Conservation (phyloP, 2,888 invertebrate genomes). For the Lysandra bellargus region DNA sequence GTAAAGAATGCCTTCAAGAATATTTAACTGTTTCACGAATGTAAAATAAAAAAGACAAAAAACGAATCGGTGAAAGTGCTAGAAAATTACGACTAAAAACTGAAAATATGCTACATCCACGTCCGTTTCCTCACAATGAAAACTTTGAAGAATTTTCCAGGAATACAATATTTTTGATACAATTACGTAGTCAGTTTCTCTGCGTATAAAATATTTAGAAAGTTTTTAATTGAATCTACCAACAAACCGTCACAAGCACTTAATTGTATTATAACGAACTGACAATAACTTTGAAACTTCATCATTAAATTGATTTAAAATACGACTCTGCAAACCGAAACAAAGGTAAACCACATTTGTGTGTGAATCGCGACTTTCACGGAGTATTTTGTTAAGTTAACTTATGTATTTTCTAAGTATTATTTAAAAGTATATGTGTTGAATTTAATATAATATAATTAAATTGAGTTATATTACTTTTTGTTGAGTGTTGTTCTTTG, state of each 20-base stretch:
- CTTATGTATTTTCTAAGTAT: neutral
- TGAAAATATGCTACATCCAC: neutral
- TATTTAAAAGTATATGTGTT: neutral
- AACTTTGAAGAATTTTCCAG: constrained; percentile 5
- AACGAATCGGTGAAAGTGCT: neutral
- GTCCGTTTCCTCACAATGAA: neutral
- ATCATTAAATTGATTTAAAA: constrained; percentile 60
- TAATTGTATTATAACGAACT: constrained; percentile 63
- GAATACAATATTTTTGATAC: constrained; percentile 25
- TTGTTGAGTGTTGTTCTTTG: neutral
- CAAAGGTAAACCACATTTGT: constrained; percentile 31
- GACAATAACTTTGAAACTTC: constrained; percentile 60
- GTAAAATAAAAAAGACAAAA: neutral
- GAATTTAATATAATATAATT: no score
- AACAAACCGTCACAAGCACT: constrained; percentile 58
- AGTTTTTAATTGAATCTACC: constrained; percentile 62
- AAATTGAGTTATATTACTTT: neutral
- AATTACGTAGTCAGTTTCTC: constrained; percentile 42
- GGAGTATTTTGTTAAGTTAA: neutral
- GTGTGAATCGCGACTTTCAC: constrained; percentile 17
- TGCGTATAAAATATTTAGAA: constrained; percentile 54
- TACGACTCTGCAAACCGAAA: constrained; percentile 49
- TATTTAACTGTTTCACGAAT: neutral
- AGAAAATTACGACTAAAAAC: neutral
- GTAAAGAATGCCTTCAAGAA: no score